Conservation (phyloP, 30 jellyfish, hydroid and myxozoan species). For the Sanderia malayensis region DNA sequence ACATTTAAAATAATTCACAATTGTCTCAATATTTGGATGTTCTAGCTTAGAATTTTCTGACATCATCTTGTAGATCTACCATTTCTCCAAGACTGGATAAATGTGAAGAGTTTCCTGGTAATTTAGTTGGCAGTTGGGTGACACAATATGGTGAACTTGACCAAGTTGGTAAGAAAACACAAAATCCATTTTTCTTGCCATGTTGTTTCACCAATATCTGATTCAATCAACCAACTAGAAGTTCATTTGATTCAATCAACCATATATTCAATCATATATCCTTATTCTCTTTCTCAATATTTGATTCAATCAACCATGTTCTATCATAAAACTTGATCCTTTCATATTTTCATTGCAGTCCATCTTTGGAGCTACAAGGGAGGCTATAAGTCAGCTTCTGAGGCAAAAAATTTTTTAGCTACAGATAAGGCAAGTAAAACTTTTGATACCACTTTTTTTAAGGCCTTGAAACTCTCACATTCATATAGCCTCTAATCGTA, state of each 20-base stretch:
- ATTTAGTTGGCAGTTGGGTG: conserved; percentile 88
- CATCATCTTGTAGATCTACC: conserved; percentile 37
- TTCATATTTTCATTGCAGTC: conserved; percentile 44
- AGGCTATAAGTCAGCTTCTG: conserved; percentile 78
- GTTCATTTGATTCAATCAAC: too few relatives aligned
- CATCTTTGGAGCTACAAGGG: conserved; percentile 90
- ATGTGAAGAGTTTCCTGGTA: conserved; percentile 64
- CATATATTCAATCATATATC: too few relatives aligned
- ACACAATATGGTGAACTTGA: conserved; percentile 90
- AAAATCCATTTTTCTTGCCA: too few relatives aligned
- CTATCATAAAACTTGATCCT: too few relatives aligned
- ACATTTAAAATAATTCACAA: neutral
- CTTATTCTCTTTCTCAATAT: too few relatives aligned
- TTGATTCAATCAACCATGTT: too few relatives aligned
- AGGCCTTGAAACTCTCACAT: too few relatives aligned
- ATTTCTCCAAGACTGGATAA: conserved; percentile 51
- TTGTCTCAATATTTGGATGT: neutral
- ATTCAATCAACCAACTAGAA: too few relatives aligned
- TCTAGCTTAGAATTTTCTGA: neutral
- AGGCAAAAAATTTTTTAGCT: conserved; percentile 52
- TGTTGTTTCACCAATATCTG: too few relatives aligned
- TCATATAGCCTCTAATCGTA: too few relatives aligned
- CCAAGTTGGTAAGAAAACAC: conserved; percentile 74
- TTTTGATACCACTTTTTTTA: neutral
- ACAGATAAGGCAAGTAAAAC: conserved; percentile 50